Conservation (phyloP, 2,113 vertebrate genomes). For the Mormoops blainvillei region DNA sequence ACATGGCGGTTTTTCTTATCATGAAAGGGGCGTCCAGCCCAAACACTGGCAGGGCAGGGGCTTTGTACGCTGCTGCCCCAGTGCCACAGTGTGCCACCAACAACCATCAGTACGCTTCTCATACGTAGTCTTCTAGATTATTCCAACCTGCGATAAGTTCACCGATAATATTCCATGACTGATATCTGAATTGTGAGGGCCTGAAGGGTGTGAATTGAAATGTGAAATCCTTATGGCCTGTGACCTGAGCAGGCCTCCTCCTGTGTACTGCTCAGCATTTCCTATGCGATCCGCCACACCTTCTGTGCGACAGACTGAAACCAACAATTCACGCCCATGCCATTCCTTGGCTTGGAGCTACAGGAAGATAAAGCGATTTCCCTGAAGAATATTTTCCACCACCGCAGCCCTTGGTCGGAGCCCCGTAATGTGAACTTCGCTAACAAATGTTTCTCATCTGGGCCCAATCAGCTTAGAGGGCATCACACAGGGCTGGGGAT, state of each 20-base stretch:
- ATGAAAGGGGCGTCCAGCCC: not conserved
- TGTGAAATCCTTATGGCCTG: not conserved
- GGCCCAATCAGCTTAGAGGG: constrained; percentile 22
- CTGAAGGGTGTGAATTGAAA: not conserved
- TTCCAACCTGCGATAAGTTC: not conserved
- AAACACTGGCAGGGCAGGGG: not conserved
- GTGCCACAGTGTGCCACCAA: not conserved
- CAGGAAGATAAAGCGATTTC: not conserved
- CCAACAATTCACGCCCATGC: not conserved
- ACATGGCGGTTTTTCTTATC: not conserved
- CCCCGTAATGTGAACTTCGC: constrained; percentile 32
- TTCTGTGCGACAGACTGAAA: not conserved
- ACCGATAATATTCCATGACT: not conserved
- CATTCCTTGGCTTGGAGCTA: not conserved
- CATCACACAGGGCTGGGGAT: not conserved
- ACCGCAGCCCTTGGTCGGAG: not conserved
- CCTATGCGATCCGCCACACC: not conserved
- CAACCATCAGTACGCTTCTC: not conserved
- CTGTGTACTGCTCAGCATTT: not conserved
- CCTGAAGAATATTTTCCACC: not conserved
- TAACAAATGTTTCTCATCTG: constrained; percentile 63
- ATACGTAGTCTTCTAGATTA: not conserved
- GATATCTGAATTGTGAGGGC: not conserved
- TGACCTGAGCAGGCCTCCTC: not conserved
- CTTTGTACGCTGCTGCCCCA: not conserved